Evolutionary conservation across 2,797 vertebrate species (phyloP).

Genomic region (Clarias laeviceps): DNA sequence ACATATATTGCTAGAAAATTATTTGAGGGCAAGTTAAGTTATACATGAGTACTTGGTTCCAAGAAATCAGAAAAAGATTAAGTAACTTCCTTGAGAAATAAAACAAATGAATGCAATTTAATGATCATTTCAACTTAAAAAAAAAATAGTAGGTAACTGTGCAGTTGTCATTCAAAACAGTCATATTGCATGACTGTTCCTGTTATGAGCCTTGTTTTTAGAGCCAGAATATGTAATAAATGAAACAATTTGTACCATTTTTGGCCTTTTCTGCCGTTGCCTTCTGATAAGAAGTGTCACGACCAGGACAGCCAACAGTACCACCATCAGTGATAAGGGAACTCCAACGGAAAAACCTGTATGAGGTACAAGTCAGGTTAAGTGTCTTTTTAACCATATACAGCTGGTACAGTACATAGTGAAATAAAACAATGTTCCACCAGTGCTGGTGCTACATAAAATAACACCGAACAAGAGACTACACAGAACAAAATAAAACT

Average conservation of each 20-base stretch:
- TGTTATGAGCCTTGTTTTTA: neutral
- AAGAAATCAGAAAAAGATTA: neutral
- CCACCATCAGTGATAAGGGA: conserved; percentile 1
- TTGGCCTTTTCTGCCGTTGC: neutral
- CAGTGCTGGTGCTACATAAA: no score
- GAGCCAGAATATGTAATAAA: neutral
- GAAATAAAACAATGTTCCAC: no score
- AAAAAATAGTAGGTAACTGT: neutral
- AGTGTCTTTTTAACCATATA: no score
- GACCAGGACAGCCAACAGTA: conserved; percentile 25
- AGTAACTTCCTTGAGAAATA: neutral
- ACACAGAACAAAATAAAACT: no score
- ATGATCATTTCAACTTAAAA: neutral
- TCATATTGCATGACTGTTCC: neutral
- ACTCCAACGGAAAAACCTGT: conserved; percentile 16
- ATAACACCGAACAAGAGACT: no score
- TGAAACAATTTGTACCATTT: conserved; percentile 21
- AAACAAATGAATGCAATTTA: neutral
- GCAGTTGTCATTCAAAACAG: neutral
- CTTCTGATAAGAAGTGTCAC: conserved; percentile 13
- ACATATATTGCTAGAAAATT: neutral
- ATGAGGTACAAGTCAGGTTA: no score
- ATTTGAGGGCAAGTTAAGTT: neutral
- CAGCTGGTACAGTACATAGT: no score
- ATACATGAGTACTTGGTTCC: neutral